Base-by-base conservation (phyloP, 37 sponge, comb jelly and placozoan genomes). In the Beroe forskalii region DNA sequence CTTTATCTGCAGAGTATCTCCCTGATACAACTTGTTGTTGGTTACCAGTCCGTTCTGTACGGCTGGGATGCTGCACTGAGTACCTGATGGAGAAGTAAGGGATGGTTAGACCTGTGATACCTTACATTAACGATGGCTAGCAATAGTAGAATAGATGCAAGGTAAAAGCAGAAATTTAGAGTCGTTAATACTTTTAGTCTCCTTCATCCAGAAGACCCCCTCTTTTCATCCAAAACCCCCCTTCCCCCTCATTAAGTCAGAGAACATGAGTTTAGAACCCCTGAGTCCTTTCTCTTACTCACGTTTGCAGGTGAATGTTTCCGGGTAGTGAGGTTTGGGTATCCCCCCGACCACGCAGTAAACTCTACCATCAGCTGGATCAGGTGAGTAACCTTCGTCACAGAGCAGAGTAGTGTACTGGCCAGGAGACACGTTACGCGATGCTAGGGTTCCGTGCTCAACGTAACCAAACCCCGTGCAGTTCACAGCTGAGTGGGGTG, bases 401-500 rank as follows among this genome's bases (percentile, higher is more conserved):
- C 76, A 72, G 38, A 6, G 2, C 76, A 72, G 76, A 38, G 76
- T 72, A 22, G 76, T 38, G 22, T 38, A 32, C 40, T 72, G 76
- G 1, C 76, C 76, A 22, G 76, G 76, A 4, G 66, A 8, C 17
- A 64, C 66, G 17, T 23, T 64, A 22, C 4, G 6, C 31, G 31
- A 27, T 4, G 76, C 9, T 37, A 72, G 76, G 23, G 76, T 23
- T 22, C 38, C 76, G 76, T 72, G 76, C 1, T 17, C 38, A 6
- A 72, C 27, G 8, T 32, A 17, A 6, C 40, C 40, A 27, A 38
- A 14, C 40, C 20, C 40, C 1, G 76, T 72, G 27, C 76, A 72
- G 76, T 72, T 72, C 76, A 32, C 40, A 28, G 76, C 76, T 72
- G 76, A 37, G 40, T 8, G 38, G 38, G 76, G n/a, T n/a, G n/a